Evolutionary conservation across 2,797 vertebrate genomes (phyloP), one percentile per base, ranked within the genome.

Genomic region (Scarus forsteni): DNA sequence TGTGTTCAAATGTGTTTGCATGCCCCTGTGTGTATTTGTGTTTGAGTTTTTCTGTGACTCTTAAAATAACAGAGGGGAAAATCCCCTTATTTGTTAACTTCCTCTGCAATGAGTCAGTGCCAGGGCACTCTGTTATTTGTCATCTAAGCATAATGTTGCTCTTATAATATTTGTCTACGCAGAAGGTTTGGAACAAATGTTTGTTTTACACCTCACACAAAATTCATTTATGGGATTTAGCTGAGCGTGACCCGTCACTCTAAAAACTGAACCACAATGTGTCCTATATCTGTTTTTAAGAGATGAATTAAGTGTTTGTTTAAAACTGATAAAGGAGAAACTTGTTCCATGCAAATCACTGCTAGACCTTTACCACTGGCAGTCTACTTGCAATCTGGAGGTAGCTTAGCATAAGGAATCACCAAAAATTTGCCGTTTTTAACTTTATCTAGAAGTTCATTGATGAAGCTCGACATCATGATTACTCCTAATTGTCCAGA

Each of bases 91-190:
- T 75, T 36, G n/a, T n/a, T 27, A 84, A 91, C 86, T 92, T 92
- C 92, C 91, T 70, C 73, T 39, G 36, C 5, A 8, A 44, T 93
- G 91, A 93, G 74, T 93, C 88, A 93, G 75, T 12, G 27, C 27
- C 27, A 27, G 27, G 51, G 35, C 72, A 45, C 39, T 74, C 15
- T 58, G 60, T 50, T 55, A 57, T 63, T 73, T 76, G 40, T 73
- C 39, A 54, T 68, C 78, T 69, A 73, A 74, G 58, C 76, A 76
- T 78, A 72, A 66, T 63, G 60, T 5, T 65, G 35, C 10, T 71
- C 60, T 46, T 57, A 60, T 86, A 76, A 85, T 68, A 77, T 74
- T 55, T 75, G 43, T 64, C 59, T 73, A 43, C 15, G 15, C 46
- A 52, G 53, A 50, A 72, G 57, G 59, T 49, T 52, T 49, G 36